Evolutionary conservation across 2,888 invertebrate species (phyloP).

Genomic region (Hesperia comma): DNA sequence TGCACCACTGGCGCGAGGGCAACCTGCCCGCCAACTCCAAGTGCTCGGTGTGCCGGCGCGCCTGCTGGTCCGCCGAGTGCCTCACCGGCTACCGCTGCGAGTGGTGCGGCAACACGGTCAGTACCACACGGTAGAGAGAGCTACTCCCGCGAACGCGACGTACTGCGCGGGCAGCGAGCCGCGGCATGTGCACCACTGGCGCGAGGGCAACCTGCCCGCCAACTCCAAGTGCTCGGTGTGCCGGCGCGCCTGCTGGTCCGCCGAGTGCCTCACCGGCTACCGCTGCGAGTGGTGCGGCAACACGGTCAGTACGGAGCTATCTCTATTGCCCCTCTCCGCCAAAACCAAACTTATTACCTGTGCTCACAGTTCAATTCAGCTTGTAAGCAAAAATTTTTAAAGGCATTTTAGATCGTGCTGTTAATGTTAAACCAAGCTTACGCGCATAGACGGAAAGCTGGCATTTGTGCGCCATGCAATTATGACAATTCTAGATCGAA

Average conservation of each 20-base stretch:
- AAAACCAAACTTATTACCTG: no score
- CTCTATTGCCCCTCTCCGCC: no score
- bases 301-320: no score
- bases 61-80: constrained; percentile 99
- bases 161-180: constrained; percentile 95
- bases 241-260: constrained; percentile 99
- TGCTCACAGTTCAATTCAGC: no score
- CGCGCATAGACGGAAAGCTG: no score
- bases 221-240: constrained; percentile 99
- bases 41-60: constrained; percentile 98
- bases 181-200: constrained; percentile 99
- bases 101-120: constrained; percentile 97
- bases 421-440: no score
- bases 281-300: constrained; percentile 98
- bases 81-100: constrained; percentile 98
- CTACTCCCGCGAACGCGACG: constrained; percentile 99
- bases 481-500: no score
- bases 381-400: no score
- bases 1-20: constrained; percentile 99
- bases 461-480: no score
- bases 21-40: constrained; percentile 99
- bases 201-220: constrained; percentile 99
- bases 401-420: no score
- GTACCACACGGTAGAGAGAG: no score
- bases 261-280: constrained; percentile 98